Evolutionary conservation across 2,797 vertebrate species (phyloP), one percentile per base, ranked within the genome.

Genomic region (Taeniopygia guttata): DNA sequence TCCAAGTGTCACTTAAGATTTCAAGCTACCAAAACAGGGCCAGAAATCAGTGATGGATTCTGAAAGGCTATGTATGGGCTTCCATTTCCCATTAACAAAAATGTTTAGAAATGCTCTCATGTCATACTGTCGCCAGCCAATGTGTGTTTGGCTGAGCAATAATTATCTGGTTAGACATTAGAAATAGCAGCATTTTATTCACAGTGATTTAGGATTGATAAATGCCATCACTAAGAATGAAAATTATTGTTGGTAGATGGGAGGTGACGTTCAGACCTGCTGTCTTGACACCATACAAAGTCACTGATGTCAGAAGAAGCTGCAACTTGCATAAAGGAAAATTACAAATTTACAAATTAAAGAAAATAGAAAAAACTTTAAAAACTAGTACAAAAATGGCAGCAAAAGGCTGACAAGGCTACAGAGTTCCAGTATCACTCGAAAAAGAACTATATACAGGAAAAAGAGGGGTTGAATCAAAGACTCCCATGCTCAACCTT

Each of bases 351-450:
- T 23, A 56, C 6, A n/a, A 60, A 59, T 46, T 21, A 9, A n/a
- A 29, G 5, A 2, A 3, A 26, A 17, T 58, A 17, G 36, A 58
- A 45, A 5, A 3, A 1, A 5, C n/a, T 51, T 56, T 13, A n/a
- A 58, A 70, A 74, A 20, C 34, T 18, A 51, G 11, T 25, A 12
- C 1, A 6, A 58, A 87, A 74, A 14, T 8, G 3, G 10, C 43
- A 83, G 30, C 27, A 70, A 56, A 75, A 70, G 16, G 34, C 25
- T 58, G 68, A 32, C 27, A 75, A 56, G 20, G 16, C n/a, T 62
- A 46, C 19, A 52, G 60, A 43, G n/a, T 20, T 70, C 20, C 48
- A 29, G 5, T 9, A 87, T 21, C 26, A 51, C 27, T 13, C 10
- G 62, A 43, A 49, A 73, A 34, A 74, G 3, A 77, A n/a, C 3